These are phyloP conservation scores for Cheumatopsyche charites DNA, from an alignment of 1,140 invertebrate genomes.

Conservation along the genomic window DNA sequence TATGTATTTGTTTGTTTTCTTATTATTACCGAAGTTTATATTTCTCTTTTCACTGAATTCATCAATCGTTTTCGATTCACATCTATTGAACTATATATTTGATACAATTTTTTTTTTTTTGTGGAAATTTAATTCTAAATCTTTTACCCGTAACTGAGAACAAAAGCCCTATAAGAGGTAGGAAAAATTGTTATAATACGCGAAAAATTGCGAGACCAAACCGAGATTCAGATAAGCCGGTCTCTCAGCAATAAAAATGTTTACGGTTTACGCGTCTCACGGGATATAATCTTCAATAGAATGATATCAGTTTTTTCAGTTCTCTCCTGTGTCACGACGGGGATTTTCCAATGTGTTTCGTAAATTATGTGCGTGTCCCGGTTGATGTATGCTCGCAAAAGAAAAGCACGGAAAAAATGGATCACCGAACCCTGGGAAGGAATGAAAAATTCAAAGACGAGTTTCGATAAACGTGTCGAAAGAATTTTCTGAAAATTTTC, in stretches of 20 bases:
- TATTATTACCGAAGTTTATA: no score
- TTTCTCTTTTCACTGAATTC: no score
- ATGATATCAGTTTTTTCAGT: conserved; percentile 31
- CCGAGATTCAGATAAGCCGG: not conserved
- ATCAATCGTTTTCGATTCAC: no score
- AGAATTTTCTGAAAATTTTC: not conserved
- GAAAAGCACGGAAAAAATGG: conserved; percentile 9
- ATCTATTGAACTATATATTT: no score
- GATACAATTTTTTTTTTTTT: no score
- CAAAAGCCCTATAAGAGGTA: no score
- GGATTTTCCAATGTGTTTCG: conserved; percentile 16
- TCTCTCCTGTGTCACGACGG: not conserved
- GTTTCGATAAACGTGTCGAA: conserved; percentile 14
- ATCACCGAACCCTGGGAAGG: not conserved
- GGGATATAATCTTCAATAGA: conserved; percentile 23
- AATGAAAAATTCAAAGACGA: conserved; percentile 21
- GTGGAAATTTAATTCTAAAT: no score
- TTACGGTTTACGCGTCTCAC: conserved; percentile 14
- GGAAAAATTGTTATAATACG: not conserved
- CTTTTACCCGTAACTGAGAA: no score
- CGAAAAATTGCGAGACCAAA: not conserved
- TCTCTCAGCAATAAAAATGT: conserved; percentile 15
- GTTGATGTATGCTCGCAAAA: conserved; percentile 22
- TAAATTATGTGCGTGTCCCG: conserved; percentile 18
- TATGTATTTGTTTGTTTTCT: no score